A percentile compares a stretch with the other conserved stretches of the same genome.
These are phyloP conservation scores for Leptinotarsa rubiginosa DNA, from an alignment of 2,888 invertebrate genomes.

Conservation along the genomic window DNA sequence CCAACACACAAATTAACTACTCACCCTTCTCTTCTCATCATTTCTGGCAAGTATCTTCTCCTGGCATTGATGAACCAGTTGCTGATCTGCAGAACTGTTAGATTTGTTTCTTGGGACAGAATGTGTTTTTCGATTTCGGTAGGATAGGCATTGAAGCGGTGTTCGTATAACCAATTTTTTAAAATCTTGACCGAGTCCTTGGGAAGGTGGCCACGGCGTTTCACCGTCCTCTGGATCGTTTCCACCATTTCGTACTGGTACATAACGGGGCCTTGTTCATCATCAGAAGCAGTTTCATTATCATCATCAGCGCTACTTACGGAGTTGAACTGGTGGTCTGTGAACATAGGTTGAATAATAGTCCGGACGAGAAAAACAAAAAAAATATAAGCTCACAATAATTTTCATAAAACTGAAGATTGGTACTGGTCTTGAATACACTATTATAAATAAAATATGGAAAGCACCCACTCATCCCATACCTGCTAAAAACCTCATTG, in stretches of 20 bases:
- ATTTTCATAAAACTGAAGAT: no score
- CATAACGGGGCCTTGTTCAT: conserved; percentile 55
- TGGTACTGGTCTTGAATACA: no score
- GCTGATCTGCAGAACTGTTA: conserved; percentile 65
- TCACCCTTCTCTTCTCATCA: conserved; percentile 64
- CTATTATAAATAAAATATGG: no score
- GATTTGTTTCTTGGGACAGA: conserved; percentile 63
- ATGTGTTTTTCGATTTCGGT: conserved; percentile 65
- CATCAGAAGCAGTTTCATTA: conserved; percentile 57
- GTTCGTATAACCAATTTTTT: conserved; percentile 65
- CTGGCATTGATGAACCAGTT: conserved; percentile 66
- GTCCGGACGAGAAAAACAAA: no score
- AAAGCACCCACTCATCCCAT: no score
- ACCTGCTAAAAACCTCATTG: no score
- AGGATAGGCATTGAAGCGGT: conserved; percentile 65
- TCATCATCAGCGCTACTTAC: conserved; percentile 59
- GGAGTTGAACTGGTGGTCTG: conserved; percentile 53
- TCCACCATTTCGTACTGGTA: conserved; percentile 52
- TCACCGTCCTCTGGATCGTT: conserved; percentile 54
- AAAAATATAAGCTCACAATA: no score
- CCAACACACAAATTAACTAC: conserved; percentile 24
- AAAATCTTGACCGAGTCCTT: conserved; percentile 64
- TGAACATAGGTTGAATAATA: not conserved
- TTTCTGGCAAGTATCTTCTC: conserved; percentile 63
- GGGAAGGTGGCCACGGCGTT: conserved; percentile 63